Conservation (phyloP, 2,888 invertebrate species). For the Periphyllus acericola region DNA sequence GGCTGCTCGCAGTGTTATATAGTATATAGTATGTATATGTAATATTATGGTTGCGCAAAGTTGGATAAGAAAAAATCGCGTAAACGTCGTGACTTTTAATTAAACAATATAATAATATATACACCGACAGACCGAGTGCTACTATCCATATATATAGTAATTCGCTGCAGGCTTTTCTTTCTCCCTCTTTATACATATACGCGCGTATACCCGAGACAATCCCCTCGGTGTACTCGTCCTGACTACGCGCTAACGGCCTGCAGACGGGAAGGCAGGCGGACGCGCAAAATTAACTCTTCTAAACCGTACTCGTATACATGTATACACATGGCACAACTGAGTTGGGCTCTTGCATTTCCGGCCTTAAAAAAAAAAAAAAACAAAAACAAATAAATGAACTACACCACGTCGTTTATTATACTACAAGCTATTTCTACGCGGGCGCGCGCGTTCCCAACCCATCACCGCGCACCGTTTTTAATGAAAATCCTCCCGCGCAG, state of each 20-base stretch:
- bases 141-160: not conserved
- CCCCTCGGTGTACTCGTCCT: not conserved
- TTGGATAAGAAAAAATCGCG: not conserved
- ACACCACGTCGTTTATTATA: not conserved
- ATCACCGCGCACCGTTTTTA: not conserved
- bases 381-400: not conserved
- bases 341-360: conserved; percentile 15
- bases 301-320: not conserved
- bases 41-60: not conserved
- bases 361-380: conserved; percentile 34
- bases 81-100: not conserved
- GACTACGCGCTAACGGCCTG: not conserved
- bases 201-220: not conserved
- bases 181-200: not conserved
- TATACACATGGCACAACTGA: not conserved
- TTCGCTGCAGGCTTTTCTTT: not conserved
- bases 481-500: conserved; percentile 30
- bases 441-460: not conserved
- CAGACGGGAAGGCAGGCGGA: not conserved
- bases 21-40: not conserved
- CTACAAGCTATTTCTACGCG: not conserved
- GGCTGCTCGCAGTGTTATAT: too few relatives aligned
- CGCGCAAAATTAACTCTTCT: conserved; percentile 36
- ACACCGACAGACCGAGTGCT: not conserved
- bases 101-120: not conserved